Percentiles rank a stretch among this genome's conserved stretches.
Conservation (phyloP, 1,140 invertebrate species). For the Orchesella cincta region DNA sequence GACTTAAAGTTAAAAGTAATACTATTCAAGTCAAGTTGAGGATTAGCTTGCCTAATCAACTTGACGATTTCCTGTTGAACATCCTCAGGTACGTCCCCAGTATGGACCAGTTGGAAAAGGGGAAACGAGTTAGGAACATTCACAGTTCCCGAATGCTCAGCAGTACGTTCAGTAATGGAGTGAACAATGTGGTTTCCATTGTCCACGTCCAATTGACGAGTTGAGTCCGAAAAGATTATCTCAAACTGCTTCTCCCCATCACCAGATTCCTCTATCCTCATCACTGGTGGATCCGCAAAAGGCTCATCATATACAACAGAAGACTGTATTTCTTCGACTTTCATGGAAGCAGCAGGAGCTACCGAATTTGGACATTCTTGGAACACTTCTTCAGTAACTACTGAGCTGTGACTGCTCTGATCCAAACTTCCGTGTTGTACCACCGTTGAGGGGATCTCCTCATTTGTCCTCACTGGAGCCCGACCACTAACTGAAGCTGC, state of each 20-base stretch:
- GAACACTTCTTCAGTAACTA: no score
- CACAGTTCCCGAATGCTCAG: not conserved
- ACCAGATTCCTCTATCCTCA: not conserved
- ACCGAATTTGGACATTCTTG: no score
- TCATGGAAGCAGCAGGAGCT: no score
- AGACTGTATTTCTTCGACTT: no score
- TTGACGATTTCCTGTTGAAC: not conserved
- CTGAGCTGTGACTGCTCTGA: no score
- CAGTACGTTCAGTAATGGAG: not conserved
- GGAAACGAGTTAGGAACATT: not conserved
- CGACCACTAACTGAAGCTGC: no score
- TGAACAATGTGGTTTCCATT: conserved; percentile 2
- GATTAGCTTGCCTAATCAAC: conserved; percentile 6
- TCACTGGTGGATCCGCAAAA: not conserved
- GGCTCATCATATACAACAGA: not conserved
- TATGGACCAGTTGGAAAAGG: conserved; percentile 2
- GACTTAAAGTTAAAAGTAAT: conserved; percentile 1
- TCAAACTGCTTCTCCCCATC: conserved; percentile 14
- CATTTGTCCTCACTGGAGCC: no score
- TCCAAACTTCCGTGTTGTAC: no score
- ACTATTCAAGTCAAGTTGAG: conserved; percentile 12
- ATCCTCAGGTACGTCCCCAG: conserved; percentile 14
- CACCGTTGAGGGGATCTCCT: no score
- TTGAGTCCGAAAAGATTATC: conserved; percentile 5
- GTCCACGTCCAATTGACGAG: not conserved